Percentiles rank a stretch among this genome's conserved stretches.
These are phyloP conservation scores for Lutraria rhynchaena DNA, from an alignment of 1,140 invertebrate species.

Conservation along the genomic window DNA sequence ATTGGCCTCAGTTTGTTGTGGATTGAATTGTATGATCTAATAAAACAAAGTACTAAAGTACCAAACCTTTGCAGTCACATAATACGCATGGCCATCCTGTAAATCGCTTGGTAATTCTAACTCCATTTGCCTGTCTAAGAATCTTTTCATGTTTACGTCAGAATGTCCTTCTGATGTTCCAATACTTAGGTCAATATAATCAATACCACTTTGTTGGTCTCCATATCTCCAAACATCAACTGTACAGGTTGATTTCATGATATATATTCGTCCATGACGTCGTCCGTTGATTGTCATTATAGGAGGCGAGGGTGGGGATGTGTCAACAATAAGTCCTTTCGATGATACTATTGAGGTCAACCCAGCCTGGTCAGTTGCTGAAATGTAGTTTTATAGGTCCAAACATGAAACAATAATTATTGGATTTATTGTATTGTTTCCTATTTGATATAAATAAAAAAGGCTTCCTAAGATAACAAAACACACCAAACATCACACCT, in stretches of 20 bases:
- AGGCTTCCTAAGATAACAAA: too few species aligned
- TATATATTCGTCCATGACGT: neutral
- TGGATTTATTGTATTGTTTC: neutral
- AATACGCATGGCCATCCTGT: constrained; percentile 19
- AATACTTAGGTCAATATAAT: constrained; percentile 5
- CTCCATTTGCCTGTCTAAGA: neutral
- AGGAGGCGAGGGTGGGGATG: constrained; percentile 37
- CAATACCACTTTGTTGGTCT: constrained; percentile 28
- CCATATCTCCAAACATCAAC: neutral
- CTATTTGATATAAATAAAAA: neutral
- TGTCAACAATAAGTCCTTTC: constrained; percentile 36
- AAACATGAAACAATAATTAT: neutral
- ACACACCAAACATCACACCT: too few species aligned
- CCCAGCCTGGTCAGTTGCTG: constrained; percentile 59
- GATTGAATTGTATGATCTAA: neutral
- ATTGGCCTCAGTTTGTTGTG: too few species aligned
- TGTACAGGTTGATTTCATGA: neutral
- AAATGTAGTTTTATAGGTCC: neutral
- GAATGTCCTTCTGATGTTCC: neutral
- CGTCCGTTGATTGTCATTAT: constrained; percentile 21
- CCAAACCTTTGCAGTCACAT: constrained; percentile 15
- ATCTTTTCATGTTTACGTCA: neutral
- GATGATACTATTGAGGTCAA: constrained; percentile 30
- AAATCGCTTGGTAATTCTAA: neutral
- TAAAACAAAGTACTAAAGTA: neutral